phyloP scores from a whole-genome alignment of 2,113 vertebrate genomes.

The Pangasianodon hypophthalmus region DNA sequence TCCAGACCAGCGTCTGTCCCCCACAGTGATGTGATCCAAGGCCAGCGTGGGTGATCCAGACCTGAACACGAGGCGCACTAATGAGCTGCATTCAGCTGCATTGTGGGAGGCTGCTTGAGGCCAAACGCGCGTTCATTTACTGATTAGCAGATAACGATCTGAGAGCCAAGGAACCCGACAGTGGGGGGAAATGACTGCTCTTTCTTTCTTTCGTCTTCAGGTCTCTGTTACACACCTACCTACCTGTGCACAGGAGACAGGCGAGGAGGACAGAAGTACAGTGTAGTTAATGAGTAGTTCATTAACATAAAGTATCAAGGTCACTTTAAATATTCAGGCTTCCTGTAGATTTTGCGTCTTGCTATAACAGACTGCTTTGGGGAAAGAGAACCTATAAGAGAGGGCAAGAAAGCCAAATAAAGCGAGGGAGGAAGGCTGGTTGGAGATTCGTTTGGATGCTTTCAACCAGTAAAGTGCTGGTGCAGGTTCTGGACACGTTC shows the following conservation, averaged over 20 bases:
- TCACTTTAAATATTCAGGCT: neutral
- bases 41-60: constrained; percentile 1
- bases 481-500: neutral
- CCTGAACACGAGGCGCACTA: constrained; percentile 1
- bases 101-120: constrained; percentile 20
- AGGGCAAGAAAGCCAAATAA: neutral
- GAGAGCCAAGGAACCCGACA: neutral
- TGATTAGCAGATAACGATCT: constrained; percentile 43
- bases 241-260: neutral
- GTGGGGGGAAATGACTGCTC: neutral
- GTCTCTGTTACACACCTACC: neutral
- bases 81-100: constrained; percentile 2
- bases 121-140: constrained; percentile 23
- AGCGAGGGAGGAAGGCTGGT: neutral
- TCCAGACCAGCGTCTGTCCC: constrained; percentile 7
- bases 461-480: neutral
- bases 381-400: neutral
- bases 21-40: neutral
- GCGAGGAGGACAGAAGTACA: neutral
- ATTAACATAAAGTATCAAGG: constrained; percentile 6
- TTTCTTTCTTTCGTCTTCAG: neutral
- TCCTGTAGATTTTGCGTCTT: neutral
- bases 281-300: constrained; percentile 7
- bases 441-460: neutral
- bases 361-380: neutral